Evolutionary conservation across 2,113 vertebrate species (phyloP), one percentile per base, ranked within the genome.

Genomic region (Xyliphius kryptos): DNA sequence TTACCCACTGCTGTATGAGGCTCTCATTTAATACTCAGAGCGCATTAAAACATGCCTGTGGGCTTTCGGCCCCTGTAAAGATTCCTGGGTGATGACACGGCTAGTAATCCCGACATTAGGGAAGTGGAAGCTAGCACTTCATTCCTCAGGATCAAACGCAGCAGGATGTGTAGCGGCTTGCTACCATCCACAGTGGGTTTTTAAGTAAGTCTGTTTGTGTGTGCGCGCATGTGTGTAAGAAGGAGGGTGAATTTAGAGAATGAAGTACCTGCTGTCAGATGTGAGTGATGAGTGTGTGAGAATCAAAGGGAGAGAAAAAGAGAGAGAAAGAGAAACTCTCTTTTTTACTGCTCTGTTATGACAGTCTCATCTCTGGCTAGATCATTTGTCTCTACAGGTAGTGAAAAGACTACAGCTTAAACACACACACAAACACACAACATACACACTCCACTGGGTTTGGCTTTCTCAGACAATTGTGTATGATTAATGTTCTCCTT

Each of bases 81-180:
- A 74, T 74, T 74, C 67, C 59, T 56, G 32, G 57, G 49, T 56
- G 72, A 70, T 63, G 68, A 74, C 72, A 74, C 43, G 64, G 38
- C 67, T 61, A n/a, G 50, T 69, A 70, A 66, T 66, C 58, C 67
- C 58, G 62, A 55, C 67, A 70, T 63, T 37, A 49, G 21, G 26
- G 41, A 48, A 36, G 59, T 58, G 62, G 64, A 41, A 59, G 50
- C 11, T 41, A 63, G 40, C 4, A 36, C 26, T 56, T 12, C 20
- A 60, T 64, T 65, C 62, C 68, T 58, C 56, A 41, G 60, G 63
- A 60, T 56, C 44, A 66, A 67, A 72, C 54, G n/a, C 49, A 63
- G 58, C 16, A 40, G 65, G 65, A 72, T 72, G 41, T 67, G 70
- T 59, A 63, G 49, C 10, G 43, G 61, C 69, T 63, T 72, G 69